These are phyloP conservation scores for Prochilodus magdalenae DNA, from an alignment of 2,113 vertebrate species.

Conservation along the genomic window DNA sequence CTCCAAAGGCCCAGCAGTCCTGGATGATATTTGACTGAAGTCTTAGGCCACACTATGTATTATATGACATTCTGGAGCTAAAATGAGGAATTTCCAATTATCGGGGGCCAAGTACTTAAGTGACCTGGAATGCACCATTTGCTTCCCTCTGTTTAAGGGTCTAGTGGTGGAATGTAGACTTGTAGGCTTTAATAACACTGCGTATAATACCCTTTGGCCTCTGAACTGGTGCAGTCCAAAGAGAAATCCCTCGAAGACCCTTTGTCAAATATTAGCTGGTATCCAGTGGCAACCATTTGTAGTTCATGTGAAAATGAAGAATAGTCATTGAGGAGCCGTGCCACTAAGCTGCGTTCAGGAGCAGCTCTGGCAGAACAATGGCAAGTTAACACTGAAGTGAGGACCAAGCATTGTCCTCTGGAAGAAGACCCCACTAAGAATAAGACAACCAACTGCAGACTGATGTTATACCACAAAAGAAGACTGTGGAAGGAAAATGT, in stretches of 20 bases:
- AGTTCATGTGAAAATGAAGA: conserved; percentile 47
- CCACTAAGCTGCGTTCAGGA: conserved; percentile 45
- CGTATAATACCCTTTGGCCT: conserved; percentile 36
- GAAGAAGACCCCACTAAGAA: neutral
- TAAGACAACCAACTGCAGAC: neutral
- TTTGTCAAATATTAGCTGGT: conserved; percentile 50
- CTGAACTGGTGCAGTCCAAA: conserved; percentile 35
- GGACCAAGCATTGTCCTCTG: conserved; percentile 16
- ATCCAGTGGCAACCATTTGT: conserved; percentile 55
- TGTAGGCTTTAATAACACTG: conserved; percentile 37
- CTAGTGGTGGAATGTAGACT: conserved; percentile 29
- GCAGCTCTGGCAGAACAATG: conserved; percentile 40
- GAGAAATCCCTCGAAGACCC: conserved; percentile 38
- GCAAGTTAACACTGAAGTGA: conserved; percentile 4
- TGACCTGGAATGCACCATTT: conserved; percentile 16
- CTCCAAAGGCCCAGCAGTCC: too few relatives aligned
- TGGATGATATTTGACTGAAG: neutral
- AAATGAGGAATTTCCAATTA: conserved; percentile 15
- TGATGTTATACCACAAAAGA: neutral
- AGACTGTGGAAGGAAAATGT: neutral
- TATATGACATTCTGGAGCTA: neutral
- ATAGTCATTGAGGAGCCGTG: conserved; percentile 34
- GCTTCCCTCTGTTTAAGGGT: conserved; percentile 13
- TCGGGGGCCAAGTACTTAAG: conserved; percentile 3
- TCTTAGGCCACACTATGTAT: neutral